Base-by-base conservation (phyloP, 1,140 invertebrate species). In the Brachionus rubens region DNA sequence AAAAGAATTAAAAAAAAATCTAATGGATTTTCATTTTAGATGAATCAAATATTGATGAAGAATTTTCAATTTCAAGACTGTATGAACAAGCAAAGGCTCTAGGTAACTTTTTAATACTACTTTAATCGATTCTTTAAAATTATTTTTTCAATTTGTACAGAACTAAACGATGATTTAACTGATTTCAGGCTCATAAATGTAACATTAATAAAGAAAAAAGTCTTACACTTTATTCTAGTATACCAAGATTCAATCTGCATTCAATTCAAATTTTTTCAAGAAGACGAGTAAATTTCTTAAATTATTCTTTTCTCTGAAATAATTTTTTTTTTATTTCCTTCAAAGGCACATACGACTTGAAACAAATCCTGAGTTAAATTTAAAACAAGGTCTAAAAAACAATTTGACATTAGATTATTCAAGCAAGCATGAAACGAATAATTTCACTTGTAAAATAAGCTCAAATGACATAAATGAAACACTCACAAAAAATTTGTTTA, bases 381-480 rank as follows among this genome's bases (percentile, higher is more conserved):
- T 59, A 19, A 33, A n/a, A 59, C n/a, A 36, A 12, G 10, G 12
- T 19, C 10, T 36, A 30, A 59, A 26, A 7, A 59, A 30, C 30
- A 59, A 59, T 36, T 59, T 59, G 54, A n/a, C 9, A 36, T 19
- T 59, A 21, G 54, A 59, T 33, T 59, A 10, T n/a, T 30, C 54
- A 0, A 16, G 36, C 9, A 59, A 26, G 2, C 30, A 16, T 33
- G 54, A n/a, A n/a, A n/a, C n/a, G n/a, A n/a, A 59, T 1, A 6
- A 59, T 43, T 41, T 65, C 21, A 65, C 28, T 24, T 65, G 59
- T n/a, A 41, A 14, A 65, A 10, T 65, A 24, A 41, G 43, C 2
- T 65, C 59, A 1, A 9, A 36, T 36, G 33, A 36, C 33, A 36
- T 36, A 36, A 36, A 36, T 5, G 9, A 36, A 5, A 36, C 33